These are phyloP conservation scores for Luehdorfia chinensis DNA, from an alignment of 1,140 invertebrate species.

Conservation along the genomic window DNA sequence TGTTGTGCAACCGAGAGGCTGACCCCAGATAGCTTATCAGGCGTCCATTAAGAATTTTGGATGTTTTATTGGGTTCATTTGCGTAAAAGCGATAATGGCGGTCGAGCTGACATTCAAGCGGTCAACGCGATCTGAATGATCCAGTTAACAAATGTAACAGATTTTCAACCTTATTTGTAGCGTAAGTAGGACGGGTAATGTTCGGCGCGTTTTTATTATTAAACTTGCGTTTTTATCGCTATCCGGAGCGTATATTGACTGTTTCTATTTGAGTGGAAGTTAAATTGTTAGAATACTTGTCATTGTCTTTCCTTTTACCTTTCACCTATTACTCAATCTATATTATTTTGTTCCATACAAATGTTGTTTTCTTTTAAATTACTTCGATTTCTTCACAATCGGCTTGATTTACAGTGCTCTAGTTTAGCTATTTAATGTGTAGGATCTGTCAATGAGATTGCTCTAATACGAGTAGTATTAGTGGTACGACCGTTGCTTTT, in stretches of 20 bases:
- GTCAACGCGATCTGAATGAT: conserved; percentile 1
- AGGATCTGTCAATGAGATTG: background rate
- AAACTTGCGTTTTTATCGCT: background rate
- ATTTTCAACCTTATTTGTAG: conserved; percentile 1
- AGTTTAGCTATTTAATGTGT: conserved; percentile 5
- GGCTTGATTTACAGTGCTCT: conserved; percentile 8
- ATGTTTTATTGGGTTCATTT: conserved; percentile 37
- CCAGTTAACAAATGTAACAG: background rate
- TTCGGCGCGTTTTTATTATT: background rate
- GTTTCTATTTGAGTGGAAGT: background rate
- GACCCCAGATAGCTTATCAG: conserved; percentile 32
- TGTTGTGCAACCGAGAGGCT: conserved; percentile 20
- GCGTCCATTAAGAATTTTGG: conserved; percentile 29
- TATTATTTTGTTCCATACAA: background rate
- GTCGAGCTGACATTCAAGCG: conserved; percentile 21
- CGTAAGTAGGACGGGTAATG: no score
- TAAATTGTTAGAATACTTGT: conserved; percentile 5
- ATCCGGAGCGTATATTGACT: background rate
- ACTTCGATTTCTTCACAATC: background rate
- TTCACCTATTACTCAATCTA: conserved; percentile 4
- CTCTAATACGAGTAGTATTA: background rate
- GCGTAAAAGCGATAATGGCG: conserved; percentile 32
- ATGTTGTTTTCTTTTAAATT: background rate
- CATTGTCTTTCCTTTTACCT: conserved; percentile 5
- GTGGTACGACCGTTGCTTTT: background rate